phyloP scores from a whole-genome alignment of 2,113 vertebrate genomes.

The Heptranchias perlo region DNA sequence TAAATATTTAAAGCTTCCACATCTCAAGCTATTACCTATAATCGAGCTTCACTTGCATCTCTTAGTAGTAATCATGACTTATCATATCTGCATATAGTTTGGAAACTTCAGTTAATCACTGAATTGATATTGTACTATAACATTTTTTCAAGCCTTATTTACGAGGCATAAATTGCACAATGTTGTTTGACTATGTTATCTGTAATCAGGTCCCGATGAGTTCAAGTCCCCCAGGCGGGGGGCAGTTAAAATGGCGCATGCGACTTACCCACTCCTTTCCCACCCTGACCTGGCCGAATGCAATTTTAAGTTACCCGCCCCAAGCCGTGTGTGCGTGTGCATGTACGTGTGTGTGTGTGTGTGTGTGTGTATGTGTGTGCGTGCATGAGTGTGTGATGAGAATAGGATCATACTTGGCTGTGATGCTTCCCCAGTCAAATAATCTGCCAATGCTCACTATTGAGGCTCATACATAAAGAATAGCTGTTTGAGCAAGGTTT shows the following conservation, averaged over 20 bases:
- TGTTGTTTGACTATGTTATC: neutral
- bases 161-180: neutral
- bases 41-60: neutral
- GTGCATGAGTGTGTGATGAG: neutral
- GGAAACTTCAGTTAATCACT: no score
- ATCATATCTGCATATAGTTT: no score
- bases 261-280: neutral
- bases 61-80: neutral
- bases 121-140: neutral
- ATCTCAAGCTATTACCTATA: neutral
- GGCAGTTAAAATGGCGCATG: neutral
- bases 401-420: neutral
- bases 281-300: neutral
- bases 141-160: neutral
- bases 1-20: neutral
- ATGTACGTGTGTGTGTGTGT: no score
- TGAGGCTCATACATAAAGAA: neutral
- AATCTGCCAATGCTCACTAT: neutral
- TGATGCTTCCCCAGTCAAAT: neutral
- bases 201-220: neutral
- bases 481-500: neutral
- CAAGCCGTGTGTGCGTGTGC: neutral
- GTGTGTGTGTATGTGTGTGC: no score
- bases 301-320: neutral
- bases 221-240: neutral